Conservation (phyloP, 2,113 vertebrate genomes). For the Seriola dumerili region DNA sequence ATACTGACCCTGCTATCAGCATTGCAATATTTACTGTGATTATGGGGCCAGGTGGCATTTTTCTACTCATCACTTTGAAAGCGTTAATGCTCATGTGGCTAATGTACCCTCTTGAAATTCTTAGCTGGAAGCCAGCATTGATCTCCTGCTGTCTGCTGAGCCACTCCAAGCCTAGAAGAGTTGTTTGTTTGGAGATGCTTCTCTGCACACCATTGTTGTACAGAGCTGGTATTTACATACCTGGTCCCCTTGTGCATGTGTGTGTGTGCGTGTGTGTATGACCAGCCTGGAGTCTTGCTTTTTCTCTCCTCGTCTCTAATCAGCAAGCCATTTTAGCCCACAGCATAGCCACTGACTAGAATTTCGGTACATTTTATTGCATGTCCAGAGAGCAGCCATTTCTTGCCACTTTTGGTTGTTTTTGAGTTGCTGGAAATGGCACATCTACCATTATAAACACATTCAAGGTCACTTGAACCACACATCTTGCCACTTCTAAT, state of each 20-base stretch:
- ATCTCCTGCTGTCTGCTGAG: conserved; percentile 44
- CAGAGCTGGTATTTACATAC: conserved; percentile 41
- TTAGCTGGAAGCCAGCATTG: conserved; percentile 23
- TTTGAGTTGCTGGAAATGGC: conserved; percentile 20
- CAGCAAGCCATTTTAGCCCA: conserved; percentile 32
- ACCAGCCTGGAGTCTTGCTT: conserved; percentile 21
- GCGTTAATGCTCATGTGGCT: not conserved
- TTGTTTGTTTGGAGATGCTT: conserved; percentile 51
- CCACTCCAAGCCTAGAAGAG: conserved; percentile 11
- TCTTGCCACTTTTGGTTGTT: conserved; percentile 23
- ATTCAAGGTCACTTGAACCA: conserved; percentile 52
- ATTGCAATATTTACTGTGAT: conserved; percentile 32
- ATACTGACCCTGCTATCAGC: conserved; percentile 12
- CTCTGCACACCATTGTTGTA: conserved; percentile 32
- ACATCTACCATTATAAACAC: not conserved
- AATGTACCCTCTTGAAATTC: not conserved
- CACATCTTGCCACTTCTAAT: conserved; percentile 20
- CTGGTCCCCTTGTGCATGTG: conserved; percentile 10
- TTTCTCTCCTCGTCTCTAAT: conserved; percentile 31
- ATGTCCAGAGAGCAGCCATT: conserved; percentile 24
- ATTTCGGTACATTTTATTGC: not conserved
- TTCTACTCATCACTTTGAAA: conserved; percentile 1
- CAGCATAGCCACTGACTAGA: not conserved
- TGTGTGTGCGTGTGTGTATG: conserved; percentile 15
- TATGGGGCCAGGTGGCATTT: not conserved